Evolutionary conservation across 2,888 invertebrate species (phyloP).

Genomic region (Dynastes hyllus): DNA sequence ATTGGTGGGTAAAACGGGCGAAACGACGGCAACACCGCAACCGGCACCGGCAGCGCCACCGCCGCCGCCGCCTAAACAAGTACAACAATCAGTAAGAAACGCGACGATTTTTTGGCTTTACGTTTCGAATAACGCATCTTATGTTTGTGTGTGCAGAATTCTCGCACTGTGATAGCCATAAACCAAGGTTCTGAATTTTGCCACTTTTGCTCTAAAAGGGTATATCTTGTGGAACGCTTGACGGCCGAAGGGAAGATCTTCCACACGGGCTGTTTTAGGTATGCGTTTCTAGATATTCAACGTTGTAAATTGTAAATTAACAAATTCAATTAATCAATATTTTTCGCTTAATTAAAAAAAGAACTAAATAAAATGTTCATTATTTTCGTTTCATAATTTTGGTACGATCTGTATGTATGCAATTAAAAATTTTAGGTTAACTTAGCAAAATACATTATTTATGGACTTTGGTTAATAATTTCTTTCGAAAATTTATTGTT

Average conservation of each 20-base stretch:
- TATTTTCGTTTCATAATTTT: too few relatives aligned
- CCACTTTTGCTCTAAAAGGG: slow-evolving; percentile 92
- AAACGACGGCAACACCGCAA: slow-evolving; percentile 57
- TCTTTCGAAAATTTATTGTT: too few relatives aligned
- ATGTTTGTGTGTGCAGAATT: slow-evolving; percentile 69
- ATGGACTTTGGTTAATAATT: too few relatives aligned
- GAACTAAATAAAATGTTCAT: too few relatives aligned
- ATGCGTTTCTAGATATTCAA: slow-evolving; percentile 53
- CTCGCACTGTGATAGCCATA: slow-evolving; percentile 48
- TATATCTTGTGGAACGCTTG: slow-evolving; percentile 94
- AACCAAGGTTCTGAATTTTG: slow-evolving; percentile 78
- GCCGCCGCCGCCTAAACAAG: slow-evolving; percentile 46
- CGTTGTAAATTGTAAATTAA: slow-evolving; percentile 26
- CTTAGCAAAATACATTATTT: too few relatives aligned
- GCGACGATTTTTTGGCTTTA: slow-evolving; percentile 54
- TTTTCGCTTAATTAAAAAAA: too few relatives aligned
- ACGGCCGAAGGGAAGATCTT: slow-evolving; percentile 92
- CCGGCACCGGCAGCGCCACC: slow-evolving; percentile 44
- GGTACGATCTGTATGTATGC: too few relatives aligned
- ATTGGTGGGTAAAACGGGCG: slow-evolving; percentile 72
- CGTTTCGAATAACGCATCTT: slow-evolving; percentile 51
- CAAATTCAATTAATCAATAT: too few relatives aligned
- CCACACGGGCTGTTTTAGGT: slow-evolving; percentile 91
- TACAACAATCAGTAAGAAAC: slow-evolving; percentile 74
- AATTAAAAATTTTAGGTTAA: too few relatives aligned